Base-by-base conservation (phyloP, 2,888 invertebrate species). In the Trissonchulus sp. region DNA sequence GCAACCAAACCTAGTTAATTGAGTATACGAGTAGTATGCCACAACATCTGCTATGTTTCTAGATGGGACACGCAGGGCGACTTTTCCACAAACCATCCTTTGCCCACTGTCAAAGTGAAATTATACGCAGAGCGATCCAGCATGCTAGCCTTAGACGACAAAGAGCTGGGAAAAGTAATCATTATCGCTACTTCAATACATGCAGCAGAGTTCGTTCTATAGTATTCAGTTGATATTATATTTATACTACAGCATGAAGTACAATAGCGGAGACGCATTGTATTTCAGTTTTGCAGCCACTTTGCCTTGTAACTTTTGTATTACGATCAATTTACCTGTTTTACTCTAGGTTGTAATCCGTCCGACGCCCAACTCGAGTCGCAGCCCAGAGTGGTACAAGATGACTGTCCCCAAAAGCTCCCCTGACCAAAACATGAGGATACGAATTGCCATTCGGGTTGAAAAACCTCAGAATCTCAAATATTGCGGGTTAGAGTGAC, bases 61-160 rank as follows among this genome's bases (percentile, higher is more conserved):
- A 94, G 94, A 90, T 99, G 99, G 99, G 99, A 99, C 84, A 99
- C 98, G 0, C 98, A 98, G 88, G 99, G 97, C 74, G 99, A 99
- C 87, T 99, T 99, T 87, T 93, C 94, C 80, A 99, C 98, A 74
- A 95, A 94, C 77, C 95, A 98, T 85, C 94, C 98, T 0, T 88
- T 99, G 78, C 99, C 99, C 65, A 90, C 93, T 31, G 97, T 99
- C 28, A 99, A 99, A 89, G 93, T 99, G 1, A 98, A 99, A 86
- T 87, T 98, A 38, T 98, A 93, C 85, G 96, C 97, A 0, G 99
- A 99, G 87, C 97, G 95, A 85, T 94, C 96, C 33, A 94, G 94
- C 74, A 93, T 99, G 88, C 87, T 99, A 73, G 93, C 97, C n/a
- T 88, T 99, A 75, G 99, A 99, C 87, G 99, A 99, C 85, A 98